phyloP scores from a whole-genome alignment of 2,797 vertebrate species.

The Thunnus albacares region DNA sequence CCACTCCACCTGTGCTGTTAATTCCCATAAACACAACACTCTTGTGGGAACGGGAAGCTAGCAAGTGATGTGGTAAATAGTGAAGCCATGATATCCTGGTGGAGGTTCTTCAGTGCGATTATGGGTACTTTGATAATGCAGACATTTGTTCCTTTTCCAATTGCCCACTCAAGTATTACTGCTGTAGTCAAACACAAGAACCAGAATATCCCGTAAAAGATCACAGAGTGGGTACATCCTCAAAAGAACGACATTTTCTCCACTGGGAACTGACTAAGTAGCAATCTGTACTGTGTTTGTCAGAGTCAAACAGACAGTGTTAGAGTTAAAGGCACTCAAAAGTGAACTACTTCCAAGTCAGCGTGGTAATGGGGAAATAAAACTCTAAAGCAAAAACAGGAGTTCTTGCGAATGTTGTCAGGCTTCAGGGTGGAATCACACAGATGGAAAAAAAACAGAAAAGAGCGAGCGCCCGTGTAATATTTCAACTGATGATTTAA shows the following conservation, averaged over 20 bases:
- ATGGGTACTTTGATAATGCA: slow-evolving; percentile 27
- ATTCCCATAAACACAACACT: slow-evolving; percentile 17
- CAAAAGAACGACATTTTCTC: slow-evolving; percentile 20
- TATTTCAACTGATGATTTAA: slow-evolving; percentile 76
- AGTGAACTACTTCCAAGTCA: slow-evolving; percentile 62
- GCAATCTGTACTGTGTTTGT: slow-evolving; percentile 34
- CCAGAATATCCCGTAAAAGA: slow-evolving; percentile 34
- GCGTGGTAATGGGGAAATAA: slow-evolving; percentile 61
- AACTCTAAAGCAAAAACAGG: slow-evolving; percentile 51
- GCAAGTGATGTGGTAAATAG: slow-evolving; percentile 28
- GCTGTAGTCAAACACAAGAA: slow-evolving; percentile 31
- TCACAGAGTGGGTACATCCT: slow-evolving; percentile 20
- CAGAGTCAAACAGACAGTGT: slow-evolving; percentile 38
- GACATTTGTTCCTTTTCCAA: slow-evolving; percentile 1
- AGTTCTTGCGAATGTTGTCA: slow-evolving; percentile 49
- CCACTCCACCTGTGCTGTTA: neutral
- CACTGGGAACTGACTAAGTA: slow-evolving; percentile 27
- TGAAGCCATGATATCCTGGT: slow-evolving; percentile 15
- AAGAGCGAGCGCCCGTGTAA: neutral
- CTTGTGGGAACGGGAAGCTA: slow-evolving; percentile 12
- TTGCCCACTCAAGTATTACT: slow-evolving; percentile 27
- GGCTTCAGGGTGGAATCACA: slow-evolving; percentile 56
- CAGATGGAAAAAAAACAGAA: slow-evolving; percentile 14
- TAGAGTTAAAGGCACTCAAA: slow-evolving; percentile 55
- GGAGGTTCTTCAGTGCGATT: slow-evolving; percentile 30